Percentiles rank a stretch among this genome's conserved stretches.
These are phyloP conservation scores for Pomatorhinus ruficollis DNA, from an alignment of 2,113 vertebrate species.

Conservation along the genomic window DNA sequence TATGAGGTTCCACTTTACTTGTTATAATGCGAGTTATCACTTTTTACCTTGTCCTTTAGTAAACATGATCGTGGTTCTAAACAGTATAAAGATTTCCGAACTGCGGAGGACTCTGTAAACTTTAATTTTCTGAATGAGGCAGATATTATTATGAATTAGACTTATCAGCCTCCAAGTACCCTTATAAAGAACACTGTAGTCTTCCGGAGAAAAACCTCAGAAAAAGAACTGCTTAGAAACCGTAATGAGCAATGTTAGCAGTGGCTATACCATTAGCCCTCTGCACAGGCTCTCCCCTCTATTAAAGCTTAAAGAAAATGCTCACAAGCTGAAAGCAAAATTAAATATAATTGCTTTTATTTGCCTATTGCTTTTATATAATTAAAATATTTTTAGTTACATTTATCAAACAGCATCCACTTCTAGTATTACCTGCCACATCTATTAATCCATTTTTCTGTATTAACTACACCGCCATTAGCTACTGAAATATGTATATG, in stretches of 20 bases:
- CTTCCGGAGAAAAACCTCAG: conserved; percentile 47
- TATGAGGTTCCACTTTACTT: neutral
- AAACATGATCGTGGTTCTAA: conserved; percentile 1
- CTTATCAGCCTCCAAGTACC: conserved; percentile 33
- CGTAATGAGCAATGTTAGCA: conserved; percentile 48
- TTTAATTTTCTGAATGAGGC: conserved; percentile 54
- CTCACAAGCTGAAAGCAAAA: conserved; percentile 58
- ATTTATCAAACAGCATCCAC: conserved; percentile 67
- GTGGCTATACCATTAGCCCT: conserved; percentile 49
- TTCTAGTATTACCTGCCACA: conserved; percentile 72
- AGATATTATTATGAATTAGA: conserved; percentile 36
- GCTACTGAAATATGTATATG: conserved; percentile 45
- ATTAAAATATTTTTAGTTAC: conserved; percentile 80
- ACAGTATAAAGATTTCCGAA: conserved; percentile 31
- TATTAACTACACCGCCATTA: conserved; percentile 65
- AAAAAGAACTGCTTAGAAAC: conserved; percentile 60
- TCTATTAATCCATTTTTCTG: conserved; percentile 66
- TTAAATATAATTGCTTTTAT: conserved; percentile 78
- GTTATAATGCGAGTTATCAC: neutral
- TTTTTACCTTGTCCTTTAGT: conserved; percentile 19
- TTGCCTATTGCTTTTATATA: conserved; percentile 77
- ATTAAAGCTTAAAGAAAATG: conserved; percentile 31
- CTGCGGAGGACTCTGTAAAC: conserved; percentile 47
- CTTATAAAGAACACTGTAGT: conserved; percentile 16
- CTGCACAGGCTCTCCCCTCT: conserved; percentile 34